Evolutionary conservation across 2,113 vertebrate species (phyloP), one percentile per base, ranked within the genome.

Genomic region (Rattus rattus): DNA sequence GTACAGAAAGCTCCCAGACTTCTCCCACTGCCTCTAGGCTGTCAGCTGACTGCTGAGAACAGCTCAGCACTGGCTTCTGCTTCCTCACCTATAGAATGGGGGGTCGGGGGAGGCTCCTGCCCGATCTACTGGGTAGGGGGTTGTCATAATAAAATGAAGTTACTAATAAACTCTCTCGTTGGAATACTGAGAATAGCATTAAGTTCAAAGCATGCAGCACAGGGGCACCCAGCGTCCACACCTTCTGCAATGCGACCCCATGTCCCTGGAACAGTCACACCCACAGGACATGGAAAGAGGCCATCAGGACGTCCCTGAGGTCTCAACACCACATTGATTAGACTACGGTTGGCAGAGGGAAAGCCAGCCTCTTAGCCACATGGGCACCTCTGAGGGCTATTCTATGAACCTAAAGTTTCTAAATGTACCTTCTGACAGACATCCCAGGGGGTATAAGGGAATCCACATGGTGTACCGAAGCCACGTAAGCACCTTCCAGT

Each of bases 401-500:
- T 61, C 90, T 95, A 26, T 52, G 80, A 88, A 88, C 39, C 52
- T 43, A n/a, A 24, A 70, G 54, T 94, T 94, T 96, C 91, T 90
- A 0, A 80, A 95, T 91, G 49, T 98, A 99, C 99, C 99, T 99
- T 99, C 99, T 96, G 99, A 98, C 96, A 99, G 94, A 76, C 98
- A 98, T 65, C 99, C 99, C 36, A 99, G 97, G 20, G 99, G 99
- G 93, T 99, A 99, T 2, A 99, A 52, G 8, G 99, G 99, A 80
- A 99, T 99, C 99, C 99, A 99, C 97, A 99, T 75, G 20, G 99
- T 99, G 98, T 99, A 99, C 14, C 99, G 99, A 88, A 99, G 98
- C 99, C 99, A 99, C 0, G 99, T 99, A 39, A 99, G 99, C 36
- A 98, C 97, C 97, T 99, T 99, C 99, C 99, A 99, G 92, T 99